phyloP scores from a whole-genome alignment of 2,888 invertebrate genomes.

The Escarpia spicata region DNA sequence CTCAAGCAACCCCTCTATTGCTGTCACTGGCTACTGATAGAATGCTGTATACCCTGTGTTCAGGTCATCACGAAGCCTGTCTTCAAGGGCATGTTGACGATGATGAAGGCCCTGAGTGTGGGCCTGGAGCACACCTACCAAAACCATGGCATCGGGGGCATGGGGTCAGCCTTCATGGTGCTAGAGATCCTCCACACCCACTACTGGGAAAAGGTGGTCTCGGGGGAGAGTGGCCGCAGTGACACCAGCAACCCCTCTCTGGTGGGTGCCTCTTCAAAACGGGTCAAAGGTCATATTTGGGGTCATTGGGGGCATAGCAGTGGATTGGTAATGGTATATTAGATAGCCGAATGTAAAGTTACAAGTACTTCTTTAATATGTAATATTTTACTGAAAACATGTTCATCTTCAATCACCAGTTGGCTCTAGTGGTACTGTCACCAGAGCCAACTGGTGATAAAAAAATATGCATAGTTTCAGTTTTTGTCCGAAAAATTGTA shows the following conservation, averaged over 20 bases:
- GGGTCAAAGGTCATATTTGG: background rate
- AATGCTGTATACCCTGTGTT: background rate
- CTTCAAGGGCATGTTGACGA: constrained; percentile 96
- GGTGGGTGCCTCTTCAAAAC: background rate
- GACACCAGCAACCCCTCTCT: constrained; percentile 57
- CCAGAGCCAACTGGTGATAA: background rate
- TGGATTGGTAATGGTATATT: background rate
- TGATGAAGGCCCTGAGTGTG: constrained; percentile 86
- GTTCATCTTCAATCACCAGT: too few species aligned
- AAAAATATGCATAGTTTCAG: background rate
- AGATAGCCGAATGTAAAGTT: background rate
- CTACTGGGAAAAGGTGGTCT: constrained; percentile 70
- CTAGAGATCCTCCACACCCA: constrained; percentile 99
- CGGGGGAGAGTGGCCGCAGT: constrained; percentile 56
- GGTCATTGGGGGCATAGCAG: background rate
- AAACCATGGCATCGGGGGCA: constrained; percentile 94
- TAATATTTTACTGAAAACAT: too few species aligned
- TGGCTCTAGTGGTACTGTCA: background rate
- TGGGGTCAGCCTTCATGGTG: constrained; percentile 92
- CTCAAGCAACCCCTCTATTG: too few species aligned
- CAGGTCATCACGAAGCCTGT: constrained; percentile 80
- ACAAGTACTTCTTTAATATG: too few species aligned
- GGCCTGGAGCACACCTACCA: constrained; percentile 91
- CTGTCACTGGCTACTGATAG: background rate
- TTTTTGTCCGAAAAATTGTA: background rate